phyloP scores from a whole-genome alignment of 1,140 invertebrate genomes.

The Samia ricini region DNA sequence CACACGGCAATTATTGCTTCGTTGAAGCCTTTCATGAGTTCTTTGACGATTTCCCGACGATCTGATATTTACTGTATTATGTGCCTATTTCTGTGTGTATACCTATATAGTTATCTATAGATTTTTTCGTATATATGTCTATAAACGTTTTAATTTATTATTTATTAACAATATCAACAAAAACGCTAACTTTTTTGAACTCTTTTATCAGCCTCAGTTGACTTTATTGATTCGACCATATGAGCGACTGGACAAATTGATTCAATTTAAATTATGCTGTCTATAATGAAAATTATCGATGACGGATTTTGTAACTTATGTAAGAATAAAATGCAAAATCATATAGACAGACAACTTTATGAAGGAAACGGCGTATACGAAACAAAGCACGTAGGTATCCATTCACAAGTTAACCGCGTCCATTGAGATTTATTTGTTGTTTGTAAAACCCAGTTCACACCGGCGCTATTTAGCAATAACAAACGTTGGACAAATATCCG shows the following conservation, averaged over 20 bases:
- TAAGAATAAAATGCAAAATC: not conserved
- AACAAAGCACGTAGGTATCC: constrained; percentile 40
- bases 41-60: constrained; percentile 40
- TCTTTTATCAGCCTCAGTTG: too few species aligned
- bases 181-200: too few species aligned
- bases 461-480: constrained; percentile 43
- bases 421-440: constrained; percentile 55
- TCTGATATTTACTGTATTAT: constrained; percentile 23
- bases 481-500: constrained; percentile 31
- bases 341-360: not conserved
- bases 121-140: not conserved
- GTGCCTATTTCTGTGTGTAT: not conserved
- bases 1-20: not conserved
- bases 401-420: constrained; percentile 35
- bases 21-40: constrained; percentile 30
- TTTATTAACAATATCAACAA: too few species aligned
- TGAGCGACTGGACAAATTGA: too few species aligned
- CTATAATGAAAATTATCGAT: too few species aligned
- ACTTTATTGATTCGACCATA: too few species aligned
- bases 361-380: not conserved
- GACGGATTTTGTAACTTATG: too few species aligned
- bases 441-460: constrained; percentile 63
- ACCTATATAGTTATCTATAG: not conserved
- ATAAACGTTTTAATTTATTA: too few species aligned
- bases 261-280: too few species aligned